Evolutionary conservation across 2,113 vertebrate genomes (phyloP), one percentile per base, ranked within the genome.

Genomic region (Pterocles orientalis): DNA sequence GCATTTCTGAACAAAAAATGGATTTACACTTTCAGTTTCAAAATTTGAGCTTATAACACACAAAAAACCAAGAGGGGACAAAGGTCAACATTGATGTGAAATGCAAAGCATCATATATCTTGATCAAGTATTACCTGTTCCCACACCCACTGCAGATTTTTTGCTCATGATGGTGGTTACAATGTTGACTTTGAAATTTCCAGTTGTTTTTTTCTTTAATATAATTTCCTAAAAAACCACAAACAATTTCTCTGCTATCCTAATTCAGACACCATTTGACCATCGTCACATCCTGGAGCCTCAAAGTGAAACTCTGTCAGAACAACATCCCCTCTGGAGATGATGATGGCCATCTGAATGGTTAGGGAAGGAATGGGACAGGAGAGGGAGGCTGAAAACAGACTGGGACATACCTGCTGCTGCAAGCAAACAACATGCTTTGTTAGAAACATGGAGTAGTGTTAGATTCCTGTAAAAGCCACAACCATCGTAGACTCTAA

Each of bases 381-480:
- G 76, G 53, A 92, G 34, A 93, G 10, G 17, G 31, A 90, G 58
- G 36, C 62, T 92, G 75, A 79, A 94, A 96, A 85, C 71, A 85
- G 86, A 64, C 51, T 31, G 57, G 86, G 75, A 47, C 3, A 20
- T 88, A 56, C 62, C 69, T 39, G 64, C 28, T 92, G 45, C 77
- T 77, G 29, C 60, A 73, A 72, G 75, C 23, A 83, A 80, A 87
- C 81, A 57, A 82, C 13, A 29, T 60, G 48, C 41, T 97, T 90
- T 91, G 80, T 93, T 88, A 95, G 94, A 92, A 97, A 81, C 65
- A 66, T 7, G 18, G 69, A 79, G 24, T 13, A 68, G 26, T 12
- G 21, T 45, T 75, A 19, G 57, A 75, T 94, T 88, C 94, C 84
- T 64, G 65, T 70, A 79, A 90, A 66, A 96, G 57, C 45, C 82